Percentiles rank a stretch among this genome's conserved stretches.
phyloP scores from a whole-genome alignment of 2,113 vertebrate genomes.

The Nibea albiflora region DNA sequence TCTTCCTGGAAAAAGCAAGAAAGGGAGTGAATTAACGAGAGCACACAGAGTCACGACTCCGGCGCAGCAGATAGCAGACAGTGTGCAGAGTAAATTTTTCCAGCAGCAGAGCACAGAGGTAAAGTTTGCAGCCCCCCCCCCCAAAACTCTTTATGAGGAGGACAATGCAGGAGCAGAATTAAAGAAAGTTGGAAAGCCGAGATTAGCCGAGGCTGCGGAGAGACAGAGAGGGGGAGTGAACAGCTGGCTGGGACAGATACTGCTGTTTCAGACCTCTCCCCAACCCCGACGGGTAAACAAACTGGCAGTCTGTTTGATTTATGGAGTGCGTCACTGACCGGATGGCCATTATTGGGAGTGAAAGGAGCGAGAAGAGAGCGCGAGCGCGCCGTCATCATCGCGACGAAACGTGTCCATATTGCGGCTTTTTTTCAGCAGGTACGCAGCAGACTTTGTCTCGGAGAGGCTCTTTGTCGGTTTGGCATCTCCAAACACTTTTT shows the following conservation, averaged over 20 bases:
- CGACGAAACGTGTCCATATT: conserved; percentile 65
- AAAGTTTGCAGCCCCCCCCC: conserved; percentile 60
- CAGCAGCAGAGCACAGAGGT: conserved; percentile 33
- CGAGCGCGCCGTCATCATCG: conserved; percentile 55
- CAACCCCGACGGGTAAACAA: conserved; percentile 79
- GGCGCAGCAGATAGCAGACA: conserved; percentile 18
- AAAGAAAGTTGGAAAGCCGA: conserved; percentile 67
- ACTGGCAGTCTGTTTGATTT: conserved; percentile 78
- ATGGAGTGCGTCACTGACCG: conserved; percentile 76
- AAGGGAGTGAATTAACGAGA: conserved; percentile 47
- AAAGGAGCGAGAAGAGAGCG: conserved; percentile 62
- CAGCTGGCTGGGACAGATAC: conserved; percentile 84
- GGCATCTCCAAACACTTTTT: conserved; percentile 62
- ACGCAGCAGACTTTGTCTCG: conserved; percentile 33
- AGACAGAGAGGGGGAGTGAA: conserved; percentile 50
- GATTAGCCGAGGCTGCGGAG: conserved; percentile 69
- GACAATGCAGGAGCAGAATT: conserved; percentile 75
- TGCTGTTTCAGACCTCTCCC: conserved; percentile 74
- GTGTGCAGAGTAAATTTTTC: conserved; percentile 16
- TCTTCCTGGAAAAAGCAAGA: conserved; percentile 18
- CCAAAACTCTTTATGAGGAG: conserved; percentile 66
- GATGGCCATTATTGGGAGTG: conserved; percentile 74
- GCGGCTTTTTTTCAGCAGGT: conserved; percentile 75
- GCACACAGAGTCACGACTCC: conserved; percentile 45
- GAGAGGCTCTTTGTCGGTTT: conserved; percentile 58